A percentile compares a stretch with the other conserved stretches of the same genome.
phyloP scores from a whole-genome alignment of 2,888 invertebrate species.

The Hermaeophaga mercurialis region DNA sequence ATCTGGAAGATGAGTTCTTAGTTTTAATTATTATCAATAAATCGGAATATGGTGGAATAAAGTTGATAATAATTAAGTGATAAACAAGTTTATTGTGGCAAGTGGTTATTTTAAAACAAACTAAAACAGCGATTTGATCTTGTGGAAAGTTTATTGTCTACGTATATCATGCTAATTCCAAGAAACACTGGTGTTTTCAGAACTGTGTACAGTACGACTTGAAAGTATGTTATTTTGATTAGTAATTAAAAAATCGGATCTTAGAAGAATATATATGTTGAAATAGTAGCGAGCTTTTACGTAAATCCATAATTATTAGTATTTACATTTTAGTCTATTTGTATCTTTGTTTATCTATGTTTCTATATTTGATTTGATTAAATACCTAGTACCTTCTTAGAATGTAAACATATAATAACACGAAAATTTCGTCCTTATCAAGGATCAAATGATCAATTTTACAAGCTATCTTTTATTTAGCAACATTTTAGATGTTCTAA shows the following conservation, averaged over 20 bases:
- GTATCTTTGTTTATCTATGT: no score
- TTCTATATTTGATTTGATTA: constrained; percentile 9
- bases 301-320: no score
- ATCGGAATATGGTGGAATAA: not conserved
- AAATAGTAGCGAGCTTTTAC: no score
- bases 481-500: not conserved
- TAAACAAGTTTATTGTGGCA: not conserved
- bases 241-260: no score
- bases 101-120: constrained; percentile 4
- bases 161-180: constrained; percentile 51
- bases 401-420: constrained; percentile 1
- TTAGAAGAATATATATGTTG: no score
- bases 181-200: constrained; percentile 52
- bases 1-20: constrained; percentile 1
- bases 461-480: no score
- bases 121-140: constrained; percentile 1
- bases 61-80: not conserved
- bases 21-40: not conserved
- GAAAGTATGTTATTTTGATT: constrained; percentile 49
- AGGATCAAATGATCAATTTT: not conserved
- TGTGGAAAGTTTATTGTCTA: constrained; percentile 30
- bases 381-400: not conserved
- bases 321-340: no score
- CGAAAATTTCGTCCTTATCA: not conserved
- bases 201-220: constrained; percentile 51